Evolutionary conservation across 2,113 vertebrate genomes (phyloP), one percentile per base, ranked within the genome.

Genomic region (Ovibos moschatus): DNA sequence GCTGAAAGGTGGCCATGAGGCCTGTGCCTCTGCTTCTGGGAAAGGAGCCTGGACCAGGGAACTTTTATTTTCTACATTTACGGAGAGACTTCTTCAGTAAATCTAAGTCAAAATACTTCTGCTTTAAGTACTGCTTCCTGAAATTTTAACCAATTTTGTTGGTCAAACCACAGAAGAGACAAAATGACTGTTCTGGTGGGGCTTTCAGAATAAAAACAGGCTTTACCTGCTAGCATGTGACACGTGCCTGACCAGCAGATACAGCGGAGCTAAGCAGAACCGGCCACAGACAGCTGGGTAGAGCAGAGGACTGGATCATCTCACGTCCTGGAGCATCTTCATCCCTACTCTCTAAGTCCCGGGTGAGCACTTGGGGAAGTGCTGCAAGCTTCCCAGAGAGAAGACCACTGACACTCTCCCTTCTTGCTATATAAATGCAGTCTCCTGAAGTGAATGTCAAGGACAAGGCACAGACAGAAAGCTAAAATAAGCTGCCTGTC

Each of bases 401-500:
- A 79, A 47, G 93, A 87, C 30, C 40, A 47, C 0, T 15, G 57
- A 14, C 5, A 40, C 27, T 74, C 86, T 89, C 43, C 85, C 55
- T 90, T 53, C 50, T 86, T 85, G 76, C 64, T 89, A n/a, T 6
- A 64, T 6, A 36, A 81, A 51, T 6, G 50, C 11, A 89, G 60
- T 58, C 28, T 88, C 91, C 89, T 78, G 58, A 89, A 94, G 76
- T 78, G 79, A 97, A 33, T 78, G 33, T 93, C 94, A 98, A 96
- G 97, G 95, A 91, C 90, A 86, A 78, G 64, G 86, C 53, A 67
- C 57, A 74, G 86, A 91, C 64, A 79, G 89, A 95, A 97, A 51
- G 79, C 86, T 94, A 40, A 89, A 96, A 93, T 53, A 76, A 95
- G 93, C 91, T 62, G 94, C 89, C 92, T 87, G 97, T 71, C 93